Evolutionary conservation across 2,888 invertebrate genomes (phyloP).

Genomic region (Lasioglossum vierecki): DNA sequence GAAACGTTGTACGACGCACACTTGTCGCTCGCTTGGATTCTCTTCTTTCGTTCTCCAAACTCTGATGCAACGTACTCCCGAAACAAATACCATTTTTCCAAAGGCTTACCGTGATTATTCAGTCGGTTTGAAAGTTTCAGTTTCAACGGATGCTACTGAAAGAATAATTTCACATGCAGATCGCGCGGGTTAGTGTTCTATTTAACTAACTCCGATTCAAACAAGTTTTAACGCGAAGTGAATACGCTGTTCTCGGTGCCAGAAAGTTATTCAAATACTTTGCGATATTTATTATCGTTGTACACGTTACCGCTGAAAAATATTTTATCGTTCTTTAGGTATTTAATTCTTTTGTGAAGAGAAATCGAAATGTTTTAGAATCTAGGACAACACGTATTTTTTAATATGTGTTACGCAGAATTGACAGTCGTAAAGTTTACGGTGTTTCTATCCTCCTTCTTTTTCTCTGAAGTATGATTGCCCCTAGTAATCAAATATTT

Average conservation of each 20-base stretch:
- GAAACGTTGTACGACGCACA: constrained; percentile 35
- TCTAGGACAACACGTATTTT: background rate
- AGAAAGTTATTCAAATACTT: background rate
- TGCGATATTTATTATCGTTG: background rate
- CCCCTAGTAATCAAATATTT: background rate
- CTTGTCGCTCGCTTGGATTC: constrained; percentile 45
- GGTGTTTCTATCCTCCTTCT: background rate
- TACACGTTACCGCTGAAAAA: background rate
- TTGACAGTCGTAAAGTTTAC: too few species aligned
- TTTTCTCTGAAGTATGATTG: background rate
- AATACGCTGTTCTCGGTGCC: background rate
- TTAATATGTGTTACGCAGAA: background rate
- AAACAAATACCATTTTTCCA: background rate
- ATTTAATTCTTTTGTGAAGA: background rate
- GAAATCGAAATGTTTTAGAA: background rate
- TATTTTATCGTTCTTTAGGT: background rate
- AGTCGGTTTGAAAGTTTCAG: background rate
- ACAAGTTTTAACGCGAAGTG: background rate
- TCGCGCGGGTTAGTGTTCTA: background rate
- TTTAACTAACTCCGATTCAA: background rate
- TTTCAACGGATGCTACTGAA: background rate
- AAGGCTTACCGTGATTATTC: background rate
- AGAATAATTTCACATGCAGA: background rate
- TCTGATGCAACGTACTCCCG: background rate
- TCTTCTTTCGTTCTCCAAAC: constrained; percentile 20